Percentiles rank a stretch among this genome's conserved stretches.
Conservation (phyloP, 2,113 vertebrate species). For the Tinamus guttatus region DNA sequence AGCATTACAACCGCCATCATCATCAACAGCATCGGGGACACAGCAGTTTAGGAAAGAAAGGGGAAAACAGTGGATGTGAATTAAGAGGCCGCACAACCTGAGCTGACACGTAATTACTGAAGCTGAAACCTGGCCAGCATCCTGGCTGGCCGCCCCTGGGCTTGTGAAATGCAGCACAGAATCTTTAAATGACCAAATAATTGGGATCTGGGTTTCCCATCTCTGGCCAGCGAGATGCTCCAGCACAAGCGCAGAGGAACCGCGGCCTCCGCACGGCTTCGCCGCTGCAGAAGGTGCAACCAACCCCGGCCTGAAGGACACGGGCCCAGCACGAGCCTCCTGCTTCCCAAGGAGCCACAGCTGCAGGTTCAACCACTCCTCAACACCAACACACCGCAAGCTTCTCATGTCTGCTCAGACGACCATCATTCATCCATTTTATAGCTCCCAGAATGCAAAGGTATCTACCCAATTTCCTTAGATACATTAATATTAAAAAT, state of each 20-base stretch:
- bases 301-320: neutral
- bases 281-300: fast-evolving
- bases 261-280: neutral
- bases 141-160: neutral
- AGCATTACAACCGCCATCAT: constrained; percentile 14
- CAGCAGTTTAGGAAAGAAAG: constrained; percentile 27
- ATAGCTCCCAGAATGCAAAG: constrained; percentile 50
- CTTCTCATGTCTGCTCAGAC: neutral
- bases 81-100: constrained; percentile 58
- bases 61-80: constrained; percentile 52
- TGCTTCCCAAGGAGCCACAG: neutral
- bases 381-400: constrained; percentile 7
- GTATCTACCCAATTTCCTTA: constrained; percentile 50
- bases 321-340: neutral
- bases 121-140: constrained; percentile 61
- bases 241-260: fast-evolving
- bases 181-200: constrained; percentile 27
- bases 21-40: neutral
- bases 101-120: constrained; percentile 41
- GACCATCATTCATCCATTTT: constrained; percentile 47
- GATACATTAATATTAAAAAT: constrained; percentile 56
- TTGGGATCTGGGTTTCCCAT: neutral
- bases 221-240: fast-evolving
- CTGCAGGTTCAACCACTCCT: neutral
- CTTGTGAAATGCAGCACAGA: neutral